Conservation (phyloP, 2,113 vertebrate genomes). For the Gymnogyps californianus region DNA sequence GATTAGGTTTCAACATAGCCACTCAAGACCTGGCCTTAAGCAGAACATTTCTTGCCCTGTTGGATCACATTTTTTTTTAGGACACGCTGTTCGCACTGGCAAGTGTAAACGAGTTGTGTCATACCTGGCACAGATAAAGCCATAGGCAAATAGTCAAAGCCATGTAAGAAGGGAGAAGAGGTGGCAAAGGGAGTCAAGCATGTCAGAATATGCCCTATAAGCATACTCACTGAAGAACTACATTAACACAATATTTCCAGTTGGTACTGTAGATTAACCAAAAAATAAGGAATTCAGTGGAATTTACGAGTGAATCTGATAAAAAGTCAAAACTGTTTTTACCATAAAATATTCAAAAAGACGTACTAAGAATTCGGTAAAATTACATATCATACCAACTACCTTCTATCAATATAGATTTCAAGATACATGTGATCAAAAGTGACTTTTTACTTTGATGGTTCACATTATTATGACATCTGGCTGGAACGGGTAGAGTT, state of each 20-base stretch:
- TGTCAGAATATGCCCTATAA: neutral
- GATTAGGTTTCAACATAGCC: neutral
- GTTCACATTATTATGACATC: conserved; percentile 22
- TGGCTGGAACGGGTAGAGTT: conserved; percentile 18
- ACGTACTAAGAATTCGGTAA: neutral
- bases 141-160: neutral
- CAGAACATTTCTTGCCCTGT: neutral
- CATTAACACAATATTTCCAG: neutral
- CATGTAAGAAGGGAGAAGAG: neutral
- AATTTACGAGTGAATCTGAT: neutral
- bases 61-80: neutral
- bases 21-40: neutral
- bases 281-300: neutral
- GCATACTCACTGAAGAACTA: neutral
- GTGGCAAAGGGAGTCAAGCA: neutral
- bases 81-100: neutral
- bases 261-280: neutral
- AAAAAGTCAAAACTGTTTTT: neutral
- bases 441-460: neutral
- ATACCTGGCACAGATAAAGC: conserved; percentile 23
- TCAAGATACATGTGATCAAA: neutral
- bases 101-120: neutral
- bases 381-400: neutral
- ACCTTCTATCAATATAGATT: neutral
- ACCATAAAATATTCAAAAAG: neutral